These are phyloP conservation scores for Oceanodroma tethys DNA, from an alignment of 2,113 vertebrate genomes.

Conservation along the genomic window DNA sequence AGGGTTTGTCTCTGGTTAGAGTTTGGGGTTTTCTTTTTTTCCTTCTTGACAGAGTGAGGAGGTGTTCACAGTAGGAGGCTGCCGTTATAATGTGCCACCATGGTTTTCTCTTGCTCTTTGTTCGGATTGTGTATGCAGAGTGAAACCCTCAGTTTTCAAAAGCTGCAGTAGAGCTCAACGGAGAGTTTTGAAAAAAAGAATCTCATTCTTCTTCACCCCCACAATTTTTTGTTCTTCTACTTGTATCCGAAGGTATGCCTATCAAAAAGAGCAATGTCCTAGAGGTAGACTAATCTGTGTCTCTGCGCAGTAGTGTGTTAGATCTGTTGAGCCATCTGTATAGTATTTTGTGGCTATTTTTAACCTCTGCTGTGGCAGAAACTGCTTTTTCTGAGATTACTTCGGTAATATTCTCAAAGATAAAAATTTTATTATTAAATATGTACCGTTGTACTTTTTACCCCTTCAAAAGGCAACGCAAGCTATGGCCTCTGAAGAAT, in stretches of 20 bases:
- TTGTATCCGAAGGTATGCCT: background rate
- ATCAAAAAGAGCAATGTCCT: constrained; percentile 6
- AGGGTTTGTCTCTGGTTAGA: background rate
- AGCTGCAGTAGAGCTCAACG: background rate
- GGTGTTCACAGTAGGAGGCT: constrained; percentile 12
- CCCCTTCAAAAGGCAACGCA: background rate
- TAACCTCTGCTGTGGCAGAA: constrained; percentile 6
- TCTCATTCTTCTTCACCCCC: background rate
- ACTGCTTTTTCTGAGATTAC: background rate
- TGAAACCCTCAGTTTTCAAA: background rate
- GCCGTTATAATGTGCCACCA: background rate
- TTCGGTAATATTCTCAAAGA: background rate
- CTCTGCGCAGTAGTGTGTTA: background rate
- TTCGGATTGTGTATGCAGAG: background rate
- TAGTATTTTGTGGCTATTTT: constrained; percentile 40
- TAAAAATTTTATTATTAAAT: background rate
- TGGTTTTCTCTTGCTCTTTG: constrained; percentile 20
- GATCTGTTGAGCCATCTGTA: constrained; percentile 42
- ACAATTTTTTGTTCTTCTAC: background rate
- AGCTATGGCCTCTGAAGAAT: background rate
- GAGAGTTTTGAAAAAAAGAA: background rate
- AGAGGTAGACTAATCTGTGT: background rate
- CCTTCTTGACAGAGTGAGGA: background rate
- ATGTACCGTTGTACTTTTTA: background rate
- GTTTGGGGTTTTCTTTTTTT: background rate